Conservation (phyloP, 2,888 invertebrate species). For the Philonicus albiceps region DNA sequence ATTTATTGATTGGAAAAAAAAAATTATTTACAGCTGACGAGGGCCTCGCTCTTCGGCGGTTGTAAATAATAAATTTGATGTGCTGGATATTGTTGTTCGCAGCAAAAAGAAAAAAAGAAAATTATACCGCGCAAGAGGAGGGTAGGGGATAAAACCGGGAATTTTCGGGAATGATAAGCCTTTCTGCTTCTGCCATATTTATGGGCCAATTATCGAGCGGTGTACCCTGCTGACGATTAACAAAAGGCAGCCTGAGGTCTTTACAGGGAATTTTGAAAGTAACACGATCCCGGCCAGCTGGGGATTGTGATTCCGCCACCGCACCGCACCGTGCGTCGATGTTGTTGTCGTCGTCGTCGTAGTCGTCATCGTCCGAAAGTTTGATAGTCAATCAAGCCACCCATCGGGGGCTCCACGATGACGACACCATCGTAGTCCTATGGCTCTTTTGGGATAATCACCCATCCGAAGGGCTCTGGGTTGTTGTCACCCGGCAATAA, state of each 20-base stretch:
- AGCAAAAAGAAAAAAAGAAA: neutral
- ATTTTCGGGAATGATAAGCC: neutral
- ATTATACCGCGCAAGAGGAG: neutral
- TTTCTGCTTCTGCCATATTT: neutral
- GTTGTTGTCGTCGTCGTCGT: neutral
- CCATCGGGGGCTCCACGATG: neutral
- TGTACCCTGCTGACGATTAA: neutral
- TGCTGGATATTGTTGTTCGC: neutral
- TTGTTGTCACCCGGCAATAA: conserved; percentile 37
- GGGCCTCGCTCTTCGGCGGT: neutral
- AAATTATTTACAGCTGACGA: neutral
- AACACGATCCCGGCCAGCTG: neutral
- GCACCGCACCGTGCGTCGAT: neutral
- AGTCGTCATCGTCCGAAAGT: neutral
- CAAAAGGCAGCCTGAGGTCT: neutral
- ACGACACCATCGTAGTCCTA: neutral
- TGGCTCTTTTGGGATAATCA: neutral
- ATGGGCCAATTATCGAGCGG: neutral
- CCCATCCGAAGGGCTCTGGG: neutral
- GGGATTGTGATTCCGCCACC: neutral
- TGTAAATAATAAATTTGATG: neutral
- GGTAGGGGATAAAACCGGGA: neutral
- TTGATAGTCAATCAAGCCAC: conserved; percentile 27
- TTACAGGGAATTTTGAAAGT: neutral
- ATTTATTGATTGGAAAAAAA: conserved; percentile 7